Conservation (phyloP, 1,140 invertebrate genomes). For the Radopholus similis region DNA sequence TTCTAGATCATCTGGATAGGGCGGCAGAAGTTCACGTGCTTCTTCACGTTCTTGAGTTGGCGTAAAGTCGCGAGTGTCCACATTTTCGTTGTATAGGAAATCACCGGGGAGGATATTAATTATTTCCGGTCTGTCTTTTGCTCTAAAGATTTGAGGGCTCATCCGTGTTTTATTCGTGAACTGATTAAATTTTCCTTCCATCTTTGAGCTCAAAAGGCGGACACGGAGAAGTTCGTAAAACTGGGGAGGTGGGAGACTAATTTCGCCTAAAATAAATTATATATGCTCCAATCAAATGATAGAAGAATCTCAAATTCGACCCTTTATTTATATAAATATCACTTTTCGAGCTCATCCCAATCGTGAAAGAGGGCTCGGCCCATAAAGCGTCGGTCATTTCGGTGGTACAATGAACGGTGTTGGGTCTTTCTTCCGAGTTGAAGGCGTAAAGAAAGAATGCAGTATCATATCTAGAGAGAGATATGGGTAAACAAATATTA, state of each 20-base stretch:
- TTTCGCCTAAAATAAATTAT: slow-evolving; percentile 5
- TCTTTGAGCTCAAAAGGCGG: background rate
- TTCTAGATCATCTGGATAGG: background rate
- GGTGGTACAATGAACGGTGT: slow-evolving; percentile 8
- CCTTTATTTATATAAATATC: too few relatives aligned
- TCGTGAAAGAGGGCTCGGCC: slow-evolving; percentile 26
- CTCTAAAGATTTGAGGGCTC: slow-evolving; percentile 15
- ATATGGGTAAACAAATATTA: background rate
- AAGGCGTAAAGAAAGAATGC: slow-evolving; percentile 29
- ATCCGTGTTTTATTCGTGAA: slow-evolving; percentile 9
- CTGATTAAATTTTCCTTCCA: background rate
- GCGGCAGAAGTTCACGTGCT: background rate
- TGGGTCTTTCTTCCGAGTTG: background rate
- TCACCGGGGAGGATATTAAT: slow-evolving; percentile 27
- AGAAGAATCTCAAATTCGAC: background rate
- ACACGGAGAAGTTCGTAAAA: slow-evolving; percentile 26
- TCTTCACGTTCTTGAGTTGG: background rate
- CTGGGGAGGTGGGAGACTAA: slow-evolving; percentile 34
- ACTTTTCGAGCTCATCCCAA: slow-evolving; percentile 16
- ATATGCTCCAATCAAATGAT: background rate
- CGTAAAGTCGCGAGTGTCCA: slow-evolving; percentile 9
- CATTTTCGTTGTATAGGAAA: slow-evolving; percentile 23
- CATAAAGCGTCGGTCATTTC: slow-evolving; percentile 34
- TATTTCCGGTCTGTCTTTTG: slow-evolving; percentile 4
- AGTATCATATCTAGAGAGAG: slow-evolving; percentile 26